phyloP scores from a whole-genome alignment of 2,797 vertebrate species.

The Philypnodon macrostomus region DNA sequence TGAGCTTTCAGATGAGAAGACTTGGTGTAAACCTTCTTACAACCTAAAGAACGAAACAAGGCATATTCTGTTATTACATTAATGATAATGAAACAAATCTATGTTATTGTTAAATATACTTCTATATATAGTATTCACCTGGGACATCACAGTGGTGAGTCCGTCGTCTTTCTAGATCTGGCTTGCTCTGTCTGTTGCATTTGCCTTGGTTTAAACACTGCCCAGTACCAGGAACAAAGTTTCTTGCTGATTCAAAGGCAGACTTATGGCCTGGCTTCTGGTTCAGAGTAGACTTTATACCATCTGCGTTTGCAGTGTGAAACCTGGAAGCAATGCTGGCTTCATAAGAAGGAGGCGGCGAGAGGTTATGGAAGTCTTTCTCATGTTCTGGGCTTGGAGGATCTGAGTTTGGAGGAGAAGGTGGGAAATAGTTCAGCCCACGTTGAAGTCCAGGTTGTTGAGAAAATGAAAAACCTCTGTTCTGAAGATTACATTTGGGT shows the following conservation, averaged over 20 bases:
- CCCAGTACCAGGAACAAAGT: too few species aligned
- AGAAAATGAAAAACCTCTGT: slow-evolving; percentile 77
- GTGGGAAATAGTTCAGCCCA: slow-evolving; percentile 87
- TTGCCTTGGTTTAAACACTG: too few species aligned
- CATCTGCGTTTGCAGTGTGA: too few species aligned
- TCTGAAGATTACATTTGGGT: slow-evolving; percentile 73
- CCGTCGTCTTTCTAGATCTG: too few species aligned
- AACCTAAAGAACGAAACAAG: slow-evolving; percentile 78
- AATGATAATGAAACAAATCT: too few species aligned
- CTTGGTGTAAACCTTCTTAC: slow-evolving; percentile 98
- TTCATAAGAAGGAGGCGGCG: slow-evolving; percentile 91
- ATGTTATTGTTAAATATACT: too few species aligned
- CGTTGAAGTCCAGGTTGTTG: slow-evolving; percentile 76
- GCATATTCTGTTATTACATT: not conserved
- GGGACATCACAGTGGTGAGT: too few species aligned
- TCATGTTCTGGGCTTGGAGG: slow-evolving; percentile 91
- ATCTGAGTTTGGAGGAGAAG: slow-evolving; percentile 94
- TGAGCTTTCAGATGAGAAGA: slow-evolving; percentile 97
- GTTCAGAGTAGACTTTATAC: too few species aligned
- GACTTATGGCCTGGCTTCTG: too few species aligned
- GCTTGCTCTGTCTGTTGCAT: too few species aligned
- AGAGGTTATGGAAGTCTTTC: slow-evolving; percentile 89
- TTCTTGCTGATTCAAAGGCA: too few species aligned
- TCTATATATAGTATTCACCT: too few species aligned
- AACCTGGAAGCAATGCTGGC: slow-evolving; percentile 94